These are phyloP conservation scores for Hypotaenidia okinawae DNA, from an alignment of 2,797 vertebrate genomes.

Conservation along the genomic window DNA sequence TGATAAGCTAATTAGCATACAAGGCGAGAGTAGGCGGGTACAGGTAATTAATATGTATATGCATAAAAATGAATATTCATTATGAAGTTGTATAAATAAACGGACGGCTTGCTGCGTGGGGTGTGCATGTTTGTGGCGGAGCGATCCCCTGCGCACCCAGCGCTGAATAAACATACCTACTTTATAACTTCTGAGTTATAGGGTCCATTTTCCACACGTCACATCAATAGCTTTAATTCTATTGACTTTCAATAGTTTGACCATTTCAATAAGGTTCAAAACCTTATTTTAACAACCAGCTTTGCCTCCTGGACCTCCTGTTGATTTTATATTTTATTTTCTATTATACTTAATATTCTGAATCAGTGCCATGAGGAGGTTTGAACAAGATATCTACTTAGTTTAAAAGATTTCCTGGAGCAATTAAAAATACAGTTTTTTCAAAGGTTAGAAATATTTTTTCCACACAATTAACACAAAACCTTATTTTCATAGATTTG, in stretches of 20 bases:
- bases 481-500: conserved; percentile 42
- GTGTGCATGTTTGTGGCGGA: too few relatives aligned
- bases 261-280: conserved; percentile 46
- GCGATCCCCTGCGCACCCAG: too few relatives aligned
- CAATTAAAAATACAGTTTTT: conserved; percentile 45
- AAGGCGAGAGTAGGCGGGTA: too few relatives aligned
- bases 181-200: too few relatives aligned
- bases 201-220: too few relatives aligned
- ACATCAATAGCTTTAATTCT: conserved; percentile 13
- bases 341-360: not conserved
- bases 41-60: too few relatives aligned
- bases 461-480: conserved; percentile 61
- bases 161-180: too few relatives aligned
- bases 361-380: conserved; percentile 46
- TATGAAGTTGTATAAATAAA: too few relatives aligned
- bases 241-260: conserved; percentile 9
- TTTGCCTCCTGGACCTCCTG: conserved; percentile 13
- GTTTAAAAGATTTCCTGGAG: conserved; percentile 18
- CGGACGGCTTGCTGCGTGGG: too few relatives aligned
- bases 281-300: conserved; percentile 13
- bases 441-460: conserved; percentile 63
- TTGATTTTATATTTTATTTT: conserved; percentile 55
- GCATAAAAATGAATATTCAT: too few relatives aligned
- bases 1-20: too few relatives aligned
- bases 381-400: conserved; percentile 34